These are phyloP conservation scores for Hirtodrosophila histrioides DNA, from an alignment of 2,888 invertebrate genomes.

Conservation along the genomic window DNA sequence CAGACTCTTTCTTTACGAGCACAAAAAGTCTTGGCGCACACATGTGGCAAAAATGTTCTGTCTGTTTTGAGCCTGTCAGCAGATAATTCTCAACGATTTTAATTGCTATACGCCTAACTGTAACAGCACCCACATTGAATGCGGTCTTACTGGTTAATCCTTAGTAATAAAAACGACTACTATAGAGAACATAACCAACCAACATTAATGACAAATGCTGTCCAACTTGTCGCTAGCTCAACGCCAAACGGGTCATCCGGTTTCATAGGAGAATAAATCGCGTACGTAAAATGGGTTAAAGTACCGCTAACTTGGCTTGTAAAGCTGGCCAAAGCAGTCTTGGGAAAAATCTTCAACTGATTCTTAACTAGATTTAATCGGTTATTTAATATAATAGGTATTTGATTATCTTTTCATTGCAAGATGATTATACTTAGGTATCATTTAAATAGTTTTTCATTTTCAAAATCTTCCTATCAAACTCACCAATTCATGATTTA, in stretches of 20 bases:
- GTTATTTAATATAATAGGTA: not conserved
- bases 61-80: constrained; percentile 34
- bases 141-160: constrained; percentile 51
- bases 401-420: too few species aligned
- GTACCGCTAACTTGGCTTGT: constrained; percentile 25
- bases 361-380: not conserved
- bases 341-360: constrained; percentile 3
- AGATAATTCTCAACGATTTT: constrained; percentile 36
- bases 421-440: too few species aligned
- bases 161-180: constrained; percentile 12
- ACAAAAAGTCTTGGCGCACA: constrained; percentile 24
- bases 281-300: constrained; percentile 46
- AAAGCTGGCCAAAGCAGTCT: constrained; percentile 7
- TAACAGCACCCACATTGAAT: constrained; percentile 58
- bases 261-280: constrained; percentile 3
- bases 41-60: constrained; percentile 34
- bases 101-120: constrained; percentile 39
- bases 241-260: constrained; percentile 42
- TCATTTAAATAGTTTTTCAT: too few species aligned
- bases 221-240: constrained; percentile 39
- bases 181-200: constrained; percentile 12
- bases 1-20: constrained; percentile 48
- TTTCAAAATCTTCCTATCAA: too few species aligned
- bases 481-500: too few species aligned
- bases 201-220: constrained; percentile 42